Evolutionary conservation across 2,888 invertebrate genomes (phyloP), one percentile per base, ranked within the genome.

Genomic region (Latheticus oryzae): DNA sequence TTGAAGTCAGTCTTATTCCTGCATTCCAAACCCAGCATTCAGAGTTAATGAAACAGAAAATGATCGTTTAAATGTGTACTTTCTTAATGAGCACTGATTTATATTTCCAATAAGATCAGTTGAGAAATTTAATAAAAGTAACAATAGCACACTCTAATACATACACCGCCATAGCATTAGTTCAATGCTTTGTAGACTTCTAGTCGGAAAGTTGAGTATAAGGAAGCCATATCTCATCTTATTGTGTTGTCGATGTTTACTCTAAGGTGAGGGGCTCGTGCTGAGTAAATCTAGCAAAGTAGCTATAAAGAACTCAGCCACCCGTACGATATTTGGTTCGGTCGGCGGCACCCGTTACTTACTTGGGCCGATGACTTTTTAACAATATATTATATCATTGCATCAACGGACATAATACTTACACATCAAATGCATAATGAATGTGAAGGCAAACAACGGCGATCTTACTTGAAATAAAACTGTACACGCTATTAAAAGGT

Each of bases 271-370:
- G 65, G 62, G 73, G 70, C 74, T 72, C 73, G 73, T 73, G 74
- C 74, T 70, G 67, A 65, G 70, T 72, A 71, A 69, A 71, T 73
- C 68, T 68, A 62, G 42, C 60, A 61, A 64, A 63, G 66, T 67
- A 66, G 70, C 62, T 64, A 69, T 68, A 67, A 71, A 66, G 67
- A 66, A 68, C 58, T 65, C 76, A 76, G 73, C 76, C 76, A 76
- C 76, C 76, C 76, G 76, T 76, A 71, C 73, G 73, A 75, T 75
- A 76, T 76, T 76, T 72, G 69, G 75, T 70, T 66, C 76, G 76
- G 70, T 76, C 75, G 62, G 69, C 65, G 70, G 75, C 75, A 73
- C 68, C 76, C 76, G 76, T 76, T 76, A 76, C 68, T 68, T 65
- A 66, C 65, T 61, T 63, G 69, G 75, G 76, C 72, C 76, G 76